These are phyloP conservation scores for Ceriagrion tenellum DNA, from an alignment of 2,888 invertebrate species.

Conservation along the genomic window DNA sequence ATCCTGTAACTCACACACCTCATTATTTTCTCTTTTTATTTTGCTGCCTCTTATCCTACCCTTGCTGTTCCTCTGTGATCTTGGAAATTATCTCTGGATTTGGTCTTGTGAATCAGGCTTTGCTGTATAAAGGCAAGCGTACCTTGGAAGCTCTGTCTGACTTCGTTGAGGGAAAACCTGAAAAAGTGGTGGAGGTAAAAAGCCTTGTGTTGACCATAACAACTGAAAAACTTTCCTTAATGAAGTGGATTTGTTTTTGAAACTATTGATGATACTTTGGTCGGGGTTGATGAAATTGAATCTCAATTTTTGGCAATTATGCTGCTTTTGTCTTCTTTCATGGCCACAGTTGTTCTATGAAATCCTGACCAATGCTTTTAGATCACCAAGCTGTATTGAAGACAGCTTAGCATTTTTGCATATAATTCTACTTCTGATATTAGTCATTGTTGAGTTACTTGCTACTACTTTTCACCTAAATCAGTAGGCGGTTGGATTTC, in stretches of 20 bases:
- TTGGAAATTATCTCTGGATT: slow-evolving; percentile 62
- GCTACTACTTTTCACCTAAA: no score
- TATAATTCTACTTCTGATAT: no score
- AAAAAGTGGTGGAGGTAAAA: slow-evolving; percentile 74
- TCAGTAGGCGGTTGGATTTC: no score
- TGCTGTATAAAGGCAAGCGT: slow-evolving; percentile 77
- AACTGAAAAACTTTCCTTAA: background rate
- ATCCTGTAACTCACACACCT: slow-evolving; percentile 23
- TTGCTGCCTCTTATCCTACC: slow-evolving; percentile 58
- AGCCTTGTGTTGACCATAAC: background rate
- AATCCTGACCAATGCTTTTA: no score
- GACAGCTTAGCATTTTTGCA: no score
- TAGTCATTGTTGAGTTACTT: no score
- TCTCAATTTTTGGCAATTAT: no score
- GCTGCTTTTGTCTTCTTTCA: no score
- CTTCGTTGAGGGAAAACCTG: slow-evolving; percentile 77
- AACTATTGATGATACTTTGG: background rate
- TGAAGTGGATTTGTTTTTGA: background rate
- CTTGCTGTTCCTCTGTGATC: slow-evolving; percentile 59
- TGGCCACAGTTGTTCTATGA: no score
- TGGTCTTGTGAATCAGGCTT: slow-evolving; percentile 73
- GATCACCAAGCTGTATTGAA: no score
- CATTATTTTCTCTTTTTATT: slow-evolving; percentile 51
- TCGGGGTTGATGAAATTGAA: no score
- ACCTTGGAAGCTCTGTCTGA: slow-evolving; percentile 77